phyloP scores from a whole-genome alignment of 2,888 invertebrate species.

The Griposia aprilina region DNA sequence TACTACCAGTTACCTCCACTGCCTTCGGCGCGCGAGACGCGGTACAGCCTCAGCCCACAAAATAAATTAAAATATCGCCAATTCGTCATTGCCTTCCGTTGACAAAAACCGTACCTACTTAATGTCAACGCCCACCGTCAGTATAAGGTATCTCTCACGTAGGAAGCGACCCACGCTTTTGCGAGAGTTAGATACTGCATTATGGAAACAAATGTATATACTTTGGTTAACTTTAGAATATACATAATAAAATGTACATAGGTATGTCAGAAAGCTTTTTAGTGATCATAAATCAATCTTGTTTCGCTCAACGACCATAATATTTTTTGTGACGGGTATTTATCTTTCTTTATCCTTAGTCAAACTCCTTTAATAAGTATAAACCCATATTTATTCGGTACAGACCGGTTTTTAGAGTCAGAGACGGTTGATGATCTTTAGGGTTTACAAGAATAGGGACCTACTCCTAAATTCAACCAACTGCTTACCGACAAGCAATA shows the following conservation, averaged over 20 bases:
- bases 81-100: slow-evolving; percentile 86
- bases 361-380: not conserved
- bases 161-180: slow-evolving; percentile 81
- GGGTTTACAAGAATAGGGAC: not conserved
- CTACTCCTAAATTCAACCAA: not conserved
- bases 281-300: slow-evolving; percentile 46
- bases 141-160: slow-evolving; percentile 78
- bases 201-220: slow-evolving; percentile 68
- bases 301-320: slow-evolving; percentile 2
- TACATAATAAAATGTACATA: slow-evolving; percentile 23
- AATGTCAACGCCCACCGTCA: slow-evolving; percentile 86
- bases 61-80: slow-evolving; percentile 85
- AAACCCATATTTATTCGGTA: not conserved
- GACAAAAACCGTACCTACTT: slow-evolving; percentile 86
- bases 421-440: not conserved
- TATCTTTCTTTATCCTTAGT: not conserved
- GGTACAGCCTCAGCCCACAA: slow-evolving; percentile 79
- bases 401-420: not conserved
- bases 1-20: slow-evolving; percentile 74
- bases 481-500: not conserved
- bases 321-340: slow-evolving; percentile 9
- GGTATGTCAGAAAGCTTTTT: slow-evolving; percentile 33
- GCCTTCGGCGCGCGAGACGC: slow-evolving; percentile 72
- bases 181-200: slow-evolving; percentile 67
- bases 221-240: slow-evolving; percentile 38